Percentiles rank a stretch among this genome's conserved stretches.
These are phyloP conservation scores for Crocallis elinguaria DNA, from an alignment of 2,888 invertebrate species.

Conservation along the genomic window DNA sequence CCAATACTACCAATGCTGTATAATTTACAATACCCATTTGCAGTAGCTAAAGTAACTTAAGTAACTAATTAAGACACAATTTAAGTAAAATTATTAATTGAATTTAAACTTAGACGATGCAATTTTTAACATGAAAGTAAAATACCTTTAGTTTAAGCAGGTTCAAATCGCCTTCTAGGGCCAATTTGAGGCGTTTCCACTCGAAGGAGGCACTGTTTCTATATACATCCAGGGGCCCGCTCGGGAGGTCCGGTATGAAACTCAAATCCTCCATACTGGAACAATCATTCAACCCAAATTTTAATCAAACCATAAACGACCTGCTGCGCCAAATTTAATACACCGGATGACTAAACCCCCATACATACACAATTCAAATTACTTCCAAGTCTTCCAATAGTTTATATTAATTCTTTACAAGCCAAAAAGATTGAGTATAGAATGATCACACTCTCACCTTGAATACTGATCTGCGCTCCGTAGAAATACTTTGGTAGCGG, in stretches of 20 bases:
- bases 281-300: slow-evolving; percentile 50
- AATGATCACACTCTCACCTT: slow-evolving; percentile 55
- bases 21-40: no score
- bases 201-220: slow-evolving; percentile 92
- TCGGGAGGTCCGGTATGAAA: slow-evolving; percentile 88
- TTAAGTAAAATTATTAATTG: no score
- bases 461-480: slow-evolving; percentile 41
- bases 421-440: slow-evolving; percentile 27
- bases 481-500: slow-evolving; percentile 28
- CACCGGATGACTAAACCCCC: slow-evolving; percentile 58
- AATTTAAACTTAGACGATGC: no score
- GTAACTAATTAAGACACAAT: no score
- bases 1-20: no score
- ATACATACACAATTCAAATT: slow-evolving; percentile 54
- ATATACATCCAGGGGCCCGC: slow-evolving; percentile 91
- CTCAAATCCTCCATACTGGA: slow-evolving; percentile 82
- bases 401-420: slow-evolving; percentile 42
- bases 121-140: not conserved
- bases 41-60: no score
- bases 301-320: slow-evolving; percentile 26
- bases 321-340: slow-evolving; percentile 47
- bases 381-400: slow-evolving; percentile 38
- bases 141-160: slow-evolving; percentile 90
- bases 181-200: slow-evolving; percentile 93
- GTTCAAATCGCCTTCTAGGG: slow-evolving; percentile 91